phyloP scores from a whole-genome alignment of 2,888 invertebrate species.

The Chloroclysta siterata region DNA sequence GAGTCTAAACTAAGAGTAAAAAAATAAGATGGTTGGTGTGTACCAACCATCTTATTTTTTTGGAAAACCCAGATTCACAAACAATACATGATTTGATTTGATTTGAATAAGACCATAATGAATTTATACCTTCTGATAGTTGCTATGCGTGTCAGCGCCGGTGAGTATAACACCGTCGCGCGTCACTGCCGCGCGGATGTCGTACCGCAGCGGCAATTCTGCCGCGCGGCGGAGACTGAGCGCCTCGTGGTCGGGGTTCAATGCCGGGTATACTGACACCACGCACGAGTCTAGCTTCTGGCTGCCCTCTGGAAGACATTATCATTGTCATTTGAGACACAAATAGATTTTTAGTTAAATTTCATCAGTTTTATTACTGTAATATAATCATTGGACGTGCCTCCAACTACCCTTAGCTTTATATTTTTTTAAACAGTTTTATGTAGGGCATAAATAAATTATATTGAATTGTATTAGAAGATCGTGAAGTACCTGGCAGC shows the following conservation, averaged over 20 bases:
- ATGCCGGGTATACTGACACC: constrained; percentile 96
- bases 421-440: too few species aligned
- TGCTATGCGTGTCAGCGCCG: constrained; percentile 89
- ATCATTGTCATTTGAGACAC: background rate
- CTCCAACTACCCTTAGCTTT: too few species aligned
- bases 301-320: constrained; percentile 49
- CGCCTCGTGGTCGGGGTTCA: constrained; percentile 98
- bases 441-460: too few species aligned
- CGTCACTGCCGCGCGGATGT: constrained; percentile 93
- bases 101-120: too few species aligned
- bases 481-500: background rate
- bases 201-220: constrained; percentile 87
- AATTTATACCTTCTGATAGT: constrained; percentile 92
- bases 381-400: too few species aligned
- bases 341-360: too few species aligned
- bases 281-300: constrained; percentile 96
- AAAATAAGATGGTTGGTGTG: too few species aligned
- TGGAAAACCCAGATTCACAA: too few species aligned
- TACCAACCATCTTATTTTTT: too few species aligned
- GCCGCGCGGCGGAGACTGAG: constrained; percentile 90
- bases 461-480: background rate
- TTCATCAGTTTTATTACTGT: too few species aligned
- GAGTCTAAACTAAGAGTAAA: too few species aligned
- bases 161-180: constrained; percentile 94
- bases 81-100: too few species aligned